Percentiles rank a stretch among this genome's conserved stretches.
These are phyloP conservation scores for Saturnia japonica DNA, from an alignment of 2,888 invertebrate species.

Conservation along the genomic window DNA sequence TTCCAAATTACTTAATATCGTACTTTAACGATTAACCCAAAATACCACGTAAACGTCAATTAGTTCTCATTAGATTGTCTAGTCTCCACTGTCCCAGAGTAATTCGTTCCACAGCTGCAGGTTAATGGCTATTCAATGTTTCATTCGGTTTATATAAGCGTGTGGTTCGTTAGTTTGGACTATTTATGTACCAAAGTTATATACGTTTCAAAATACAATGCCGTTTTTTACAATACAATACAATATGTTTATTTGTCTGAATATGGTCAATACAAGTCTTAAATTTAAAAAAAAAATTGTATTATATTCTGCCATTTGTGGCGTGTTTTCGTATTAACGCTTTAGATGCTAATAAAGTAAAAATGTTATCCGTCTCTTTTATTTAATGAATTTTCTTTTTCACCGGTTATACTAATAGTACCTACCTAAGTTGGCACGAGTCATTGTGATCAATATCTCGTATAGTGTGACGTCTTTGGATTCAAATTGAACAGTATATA, in stretches of 20 bases:
- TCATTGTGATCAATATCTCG: background rate
- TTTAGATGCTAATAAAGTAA: background rate
- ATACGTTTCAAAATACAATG: background rate
- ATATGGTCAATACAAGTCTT: no score
- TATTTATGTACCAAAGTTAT: background rate
- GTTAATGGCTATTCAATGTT: conserved; percentile 40
- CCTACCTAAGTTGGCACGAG: background rate
- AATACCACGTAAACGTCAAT: conserved; percentile 35
- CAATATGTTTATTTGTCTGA: no score
- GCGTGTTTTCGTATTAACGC: background rate
- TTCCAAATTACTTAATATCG: conserved; percentile 8
- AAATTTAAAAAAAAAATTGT: no score
- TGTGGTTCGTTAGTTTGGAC: background rate
- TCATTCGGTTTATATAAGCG: conserved; percentile 22
- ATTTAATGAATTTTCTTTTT: background rate
- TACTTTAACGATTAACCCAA: conserved; percentile 19
- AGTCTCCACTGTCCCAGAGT: conserved; percentile 25
- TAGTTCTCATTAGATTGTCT: conserved; percentile 44
- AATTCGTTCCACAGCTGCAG: conserved; percentile 35
- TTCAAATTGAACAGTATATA: background rate
- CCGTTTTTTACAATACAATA: no score
- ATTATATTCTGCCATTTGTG: no score
- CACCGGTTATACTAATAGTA: background rate
- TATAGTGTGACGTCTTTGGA: background rate
- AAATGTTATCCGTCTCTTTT: background rate